Base-by-base conservation (phyloP, 2,797 vertebrate species). In the Melanotaenia maccullochi region DNA sequence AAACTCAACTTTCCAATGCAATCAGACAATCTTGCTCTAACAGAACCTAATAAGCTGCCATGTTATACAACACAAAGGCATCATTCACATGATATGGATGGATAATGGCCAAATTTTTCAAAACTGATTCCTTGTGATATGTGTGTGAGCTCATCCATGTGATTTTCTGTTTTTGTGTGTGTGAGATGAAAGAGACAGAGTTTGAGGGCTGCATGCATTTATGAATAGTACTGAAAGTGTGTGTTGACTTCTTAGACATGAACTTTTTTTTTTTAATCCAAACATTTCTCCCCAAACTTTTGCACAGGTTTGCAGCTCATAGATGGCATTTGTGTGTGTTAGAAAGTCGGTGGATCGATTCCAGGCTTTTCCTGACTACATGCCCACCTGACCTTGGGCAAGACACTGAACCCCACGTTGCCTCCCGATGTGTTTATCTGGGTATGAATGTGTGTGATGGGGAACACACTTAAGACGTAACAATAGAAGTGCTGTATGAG, bases 81-180 rank as follows among this genome's bases (percentile, higher is more conserved):
- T 68, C 20, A 55, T 80, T 88, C 76, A 85, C 68, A 68, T 20
- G 65, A 60, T 38, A 42, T 49, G 25, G 33, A 42, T 63, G 76
- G 67, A 75, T 0, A 14, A n/a, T 54, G 71, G 75, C 68, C 81
- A 80, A 9, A 61, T 69, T 66, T 75, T 60, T 76, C 47, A 22
- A 80, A 82, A 84, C 60, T 68, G 62, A 73, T 82, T 85, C 78
- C 73, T 73, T 89, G 81, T 88, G 79, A 85, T 78, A n/a, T 66
- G 73, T 68, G 60, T 78, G 77, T 82, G 68, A 76, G 66, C 75
- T 70, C 72, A 66, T 82, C 76, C 86, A 83, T 88, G 85, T 85
- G 85, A 79, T 80, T 81, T 44, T 72, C 36, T 60, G 25, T 40
- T 57, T 83, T 66, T 86, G 70, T 79, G 58, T 66, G 51, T 20